Percentiles rank a stretch among this genome's conserved stretches.
phyloP scores from a whole-genome alignment of 2,113 vertebrate species.

The Antennarius striatus region DNA sequence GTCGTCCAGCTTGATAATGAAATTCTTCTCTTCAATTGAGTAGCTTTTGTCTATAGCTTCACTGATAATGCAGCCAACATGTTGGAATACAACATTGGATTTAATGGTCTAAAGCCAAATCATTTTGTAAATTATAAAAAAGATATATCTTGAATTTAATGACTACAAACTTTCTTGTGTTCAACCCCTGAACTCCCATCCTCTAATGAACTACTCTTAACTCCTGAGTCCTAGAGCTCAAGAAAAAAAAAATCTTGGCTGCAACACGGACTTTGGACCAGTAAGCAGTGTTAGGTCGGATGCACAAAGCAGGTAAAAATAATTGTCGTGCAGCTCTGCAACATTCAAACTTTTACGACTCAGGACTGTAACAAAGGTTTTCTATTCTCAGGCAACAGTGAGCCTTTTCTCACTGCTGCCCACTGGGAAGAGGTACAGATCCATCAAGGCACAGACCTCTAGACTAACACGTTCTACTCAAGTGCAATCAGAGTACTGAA shows the following conservation, averaged over 20 bases:
- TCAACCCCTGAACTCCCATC: slow-evolving; percentile 31
- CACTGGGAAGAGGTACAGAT: too few relatives aligned
- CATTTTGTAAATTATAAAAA: slow-evolving; percentile 39
- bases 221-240: slow-evolving; percentile 21
- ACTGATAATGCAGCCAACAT: slow-evolving; percentile 1
- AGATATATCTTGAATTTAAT: slow-evolving; percentile 42
- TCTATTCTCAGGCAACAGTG: too few relatives aligned
- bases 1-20: background rate
- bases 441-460: too few relatives aligned
- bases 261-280: slow-evolving; percentile 50
- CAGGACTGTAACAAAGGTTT: too few relatives aligned
- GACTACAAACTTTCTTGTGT: slow-evolving; percentile 13
- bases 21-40: background rate
- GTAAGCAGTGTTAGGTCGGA: slow-evolving; percentile 51
- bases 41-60: slow-evolving; percentile 1
- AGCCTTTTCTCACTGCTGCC: too few relatives aligned
- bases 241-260: slow-evolving; percentile 28
- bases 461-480: too few relatives aligned
- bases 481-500: too few relatives aligned
- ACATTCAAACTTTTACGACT: too few relatives aligned
- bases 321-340: too few relatives aligned
- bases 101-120: slow-evolving; percentile 9
- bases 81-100: background rate
- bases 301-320: background rate
- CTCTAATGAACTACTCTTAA: slow-evolving; percentile 47